Evolutionary conservation across 2,888 invertebrate genomes (phyloP).

Genomic region (Brachylomia viminalis): DNA sequence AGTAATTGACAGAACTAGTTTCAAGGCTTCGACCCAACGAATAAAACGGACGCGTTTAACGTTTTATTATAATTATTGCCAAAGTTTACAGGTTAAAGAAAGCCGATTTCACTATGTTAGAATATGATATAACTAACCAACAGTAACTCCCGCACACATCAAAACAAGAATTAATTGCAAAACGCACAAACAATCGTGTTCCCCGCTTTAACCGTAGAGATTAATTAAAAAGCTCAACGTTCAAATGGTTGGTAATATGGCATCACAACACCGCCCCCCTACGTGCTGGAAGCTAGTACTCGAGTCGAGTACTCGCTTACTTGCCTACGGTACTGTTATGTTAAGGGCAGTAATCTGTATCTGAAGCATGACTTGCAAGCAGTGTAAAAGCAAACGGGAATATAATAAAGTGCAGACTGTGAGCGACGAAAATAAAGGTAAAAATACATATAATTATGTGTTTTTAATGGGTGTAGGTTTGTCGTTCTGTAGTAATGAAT

Average conservation of each 20-base stretch:
- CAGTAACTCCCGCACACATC: constrained; percentile 1
- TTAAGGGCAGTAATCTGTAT: constrained; percentile 71
- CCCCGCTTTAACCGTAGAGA: constrained; percentile 74
- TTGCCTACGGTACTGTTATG: constrained; percentile 65
- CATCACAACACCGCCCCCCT: constrained; percentile 81
- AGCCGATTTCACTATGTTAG: neutral
- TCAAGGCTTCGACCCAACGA: neutral
- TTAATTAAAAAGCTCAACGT: constrained; percentile 87
- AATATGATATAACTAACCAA: neutral
- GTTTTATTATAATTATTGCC: neutral
- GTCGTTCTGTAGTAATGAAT: constrained; percentile 14
- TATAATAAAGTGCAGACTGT: constrained; percentile 26
- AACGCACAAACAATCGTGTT: constrained; percentile 68
- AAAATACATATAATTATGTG: neutral
- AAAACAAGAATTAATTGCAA: constrained; percentile 55
- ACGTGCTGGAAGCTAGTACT: constrained; percentile 71
- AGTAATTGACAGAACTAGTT: neutral
- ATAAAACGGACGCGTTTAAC: neutral
- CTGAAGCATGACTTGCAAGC: constrained; percentile 49
- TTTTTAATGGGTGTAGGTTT: constrained; percentile 29
- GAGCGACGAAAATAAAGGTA: constrained; percentile 4
- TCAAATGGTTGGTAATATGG: constrained; percentile 82
- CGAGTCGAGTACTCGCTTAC: constrained; percentile 72
- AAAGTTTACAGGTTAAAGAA: neutral
- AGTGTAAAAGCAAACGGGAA: constrained; percentile 24